phyloP scores from a whole-genome alignment of 2,113 vertebrate species.

The Podiceps cristatus region DNA sequence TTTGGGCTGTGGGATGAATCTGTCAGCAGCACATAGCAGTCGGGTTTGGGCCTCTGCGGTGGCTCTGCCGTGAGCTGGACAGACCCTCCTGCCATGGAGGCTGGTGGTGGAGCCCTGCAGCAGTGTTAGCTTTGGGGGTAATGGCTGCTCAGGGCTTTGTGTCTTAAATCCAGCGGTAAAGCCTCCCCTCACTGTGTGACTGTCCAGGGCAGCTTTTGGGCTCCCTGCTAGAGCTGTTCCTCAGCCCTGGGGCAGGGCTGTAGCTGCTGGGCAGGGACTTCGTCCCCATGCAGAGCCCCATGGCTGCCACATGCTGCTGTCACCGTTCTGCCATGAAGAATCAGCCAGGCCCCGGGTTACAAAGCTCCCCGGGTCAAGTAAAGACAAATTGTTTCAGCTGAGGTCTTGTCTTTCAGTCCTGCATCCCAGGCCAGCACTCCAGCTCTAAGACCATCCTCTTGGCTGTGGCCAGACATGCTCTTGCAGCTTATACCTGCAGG shows the following conservation, averaged over 20 bases:
- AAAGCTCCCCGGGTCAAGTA: not conserved
- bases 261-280: not conserved
- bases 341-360: not conserved
- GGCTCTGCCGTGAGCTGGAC: not conserved
- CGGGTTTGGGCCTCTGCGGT: not conserved
- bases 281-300: not conserved
- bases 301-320: not conserved
- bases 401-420: not conserved
- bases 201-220: not conserved
- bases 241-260: not conserved
- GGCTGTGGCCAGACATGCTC: not conserved
- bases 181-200: rapidly evolving
- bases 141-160: not conserved
- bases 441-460: not conserved
- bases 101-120: not conserved
- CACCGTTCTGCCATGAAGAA: not conserved
- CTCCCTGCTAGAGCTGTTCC: not conserved
- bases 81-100: not conserved
- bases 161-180: not conserved
- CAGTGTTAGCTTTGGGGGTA: not conserved
- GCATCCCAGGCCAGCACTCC: not conserved
- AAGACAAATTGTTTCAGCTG: not conserved
- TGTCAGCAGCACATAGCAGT: not conserved
- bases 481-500: not conserved
- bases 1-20: not conserved